Conservation (phyloP, 1,140 invertebrate genomes). For the Dendroctonus ponderosae region DNA sequence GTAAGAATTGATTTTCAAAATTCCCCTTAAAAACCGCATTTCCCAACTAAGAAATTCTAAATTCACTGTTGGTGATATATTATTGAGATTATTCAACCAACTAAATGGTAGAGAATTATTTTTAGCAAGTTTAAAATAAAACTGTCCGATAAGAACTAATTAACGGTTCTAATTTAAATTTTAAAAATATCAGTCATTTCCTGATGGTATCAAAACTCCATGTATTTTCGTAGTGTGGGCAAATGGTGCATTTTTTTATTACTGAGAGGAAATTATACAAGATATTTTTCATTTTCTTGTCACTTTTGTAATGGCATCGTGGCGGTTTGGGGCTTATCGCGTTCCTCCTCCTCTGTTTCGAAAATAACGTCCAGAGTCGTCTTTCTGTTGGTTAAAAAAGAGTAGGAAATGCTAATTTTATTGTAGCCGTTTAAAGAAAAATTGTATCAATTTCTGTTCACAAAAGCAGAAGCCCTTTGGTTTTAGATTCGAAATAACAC, state of each 20-base stretch:
- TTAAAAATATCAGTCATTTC: constrained; percentile 13
- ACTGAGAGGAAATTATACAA: constrained; percentile 24
- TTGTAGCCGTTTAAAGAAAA: no score
- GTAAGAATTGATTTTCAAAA: no score
- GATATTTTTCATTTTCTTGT: constrained; percentile 29
- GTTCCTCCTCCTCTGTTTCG: constrained; percentile 7
- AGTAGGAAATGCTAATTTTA: no score
- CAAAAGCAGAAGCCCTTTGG: no score
- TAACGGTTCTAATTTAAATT: constrained; percentile 19
- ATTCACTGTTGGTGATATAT: no score
- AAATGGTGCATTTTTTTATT: constrained; percentile 24
- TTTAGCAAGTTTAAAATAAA: constrained; percentile 16
- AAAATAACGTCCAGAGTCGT: constrained; percentile 2
- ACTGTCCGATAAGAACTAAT: constrained; percentile 12
- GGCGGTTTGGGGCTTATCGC: constrained; percentile 7
- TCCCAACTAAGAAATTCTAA: no score
- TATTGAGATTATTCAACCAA: no score
- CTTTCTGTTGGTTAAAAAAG: no score
- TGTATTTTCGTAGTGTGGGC: constrained; percentile 16
- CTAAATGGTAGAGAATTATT: not conserved
- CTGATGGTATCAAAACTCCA: constrained; percentile 15
- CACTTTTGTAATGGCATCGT: constrained; percentile 6
- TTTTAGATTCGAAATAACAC: no score
- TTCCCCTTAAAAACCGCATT: no score
- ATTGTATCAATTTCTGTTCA: no score